Percentiles rank a stretch among this genome's conserved stretches.
These are phyloP conservation scores for Dione juno DNA, from an alignment of 2,888 invertebrate genomes.

Conservation along the genomic window DNA sequence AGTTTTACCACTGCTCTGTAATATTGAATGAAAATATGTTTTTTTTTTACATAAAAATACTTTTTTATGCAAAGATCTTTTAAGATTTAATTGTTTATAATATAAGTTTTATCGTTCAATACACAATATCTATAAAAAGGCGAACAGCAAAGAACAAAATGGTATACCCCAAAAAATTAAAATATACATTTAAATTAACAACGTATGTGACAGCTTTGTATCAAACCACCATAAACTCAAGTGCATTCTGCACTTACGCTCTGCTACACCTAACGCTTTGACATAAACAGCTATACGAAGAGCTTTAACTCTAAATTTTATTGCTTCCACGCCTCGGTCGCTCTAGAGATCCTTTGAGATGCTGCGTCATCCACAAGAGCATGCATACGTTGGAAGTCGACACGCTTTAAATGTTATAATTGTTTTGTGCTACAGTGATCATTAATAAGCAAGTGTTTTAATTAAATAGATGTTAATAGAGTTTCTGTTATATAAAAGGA, in stretches of 20 bases:
- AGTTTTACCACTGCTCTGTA: conserved; percentile 11
- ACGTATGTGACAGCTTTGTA: not conserved
- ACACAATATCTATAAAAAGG: no score
- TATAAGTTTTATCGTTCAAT: no score
- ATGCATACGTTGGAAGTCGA: not conserved
- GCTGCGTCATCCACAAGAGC: conserved; percentile 5
- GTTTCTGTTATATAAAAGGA: no score
- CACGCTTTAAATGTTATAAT: not conserved
- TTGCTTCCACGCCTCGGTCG: conserved; percentile 4
- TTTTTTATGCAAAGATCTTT: no score
- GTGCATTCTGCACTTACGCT: not conserved
- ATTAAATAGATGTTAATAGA: not conserved
- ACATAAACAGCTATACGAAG: conserved; percentile 5
- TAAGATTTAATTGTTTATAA: no score
- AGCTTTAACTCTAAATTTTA: conserved; percentile 17
- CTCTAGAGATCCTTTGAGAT: conserved; percentile 16
- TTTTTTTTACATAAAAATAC: not conserved
- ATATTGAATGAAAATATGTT: not conserved
- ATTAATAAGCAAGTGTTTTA: not conserved
- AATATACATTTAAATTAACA: no score
- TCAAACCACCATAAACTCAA: not conserved
- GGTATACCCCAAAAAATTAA: no score
- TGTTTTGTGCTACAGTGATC: not conserved
- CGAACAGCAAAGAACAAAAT: no score
- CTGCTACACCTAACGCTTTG: conserved; percentile 5